Percentiles rank a stretch among this genome's conserved stretches.
Evolutionary conservation across 1,140 invertebrate species (phyloP).

Genomic region (Dendroctonus ponderosae): DNA sequence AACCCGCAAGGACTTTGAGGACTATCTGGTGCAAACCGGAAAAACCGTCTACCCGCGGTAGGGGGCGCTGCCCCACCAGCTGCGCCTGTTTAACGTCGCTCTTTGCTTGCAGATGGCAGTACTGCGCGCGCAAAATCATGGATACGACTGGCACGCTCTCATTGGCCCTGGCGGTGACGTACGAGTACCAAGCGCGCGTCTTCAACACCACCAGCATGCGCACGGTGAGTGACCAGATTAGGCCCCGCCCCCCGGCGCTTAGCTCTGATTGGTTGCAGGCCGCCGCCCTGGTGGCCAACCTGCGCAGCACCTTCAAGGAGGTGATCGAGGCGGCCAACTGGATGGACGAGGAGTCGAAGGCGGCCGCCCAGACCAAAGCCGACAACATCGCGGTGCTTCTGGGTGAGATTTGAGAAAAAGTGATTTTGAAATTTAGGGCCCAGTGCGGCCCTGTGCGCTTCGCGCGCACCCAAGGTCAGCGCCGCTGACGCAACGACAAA

Average conservation of each 20-base stretch:
- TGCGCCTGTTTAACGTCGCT: background rate
- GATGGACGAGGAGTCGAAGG: constrained; percentile 65
- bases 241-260: too few relatives aligned
- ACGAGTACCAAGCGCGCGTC: constrained; percentile 37
- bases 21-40: constrained; percentile 32
- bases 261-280: constrained; percentile 53
- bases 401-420: too few relatives aligned
- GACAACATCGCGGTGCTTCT: constrained; percentile 41
- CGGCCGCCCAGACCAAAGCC: constrained; percentile 38
- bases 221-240: too few relatives aligned
- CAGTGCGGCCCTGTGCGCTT: too few relatives aligned
- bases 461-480: too few relatives aligned
- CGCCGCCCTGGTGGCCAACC: constrained; percentile 72
- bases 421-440: too few relatives aligned
- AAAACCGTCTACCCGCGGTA: constrained; percentile 32
- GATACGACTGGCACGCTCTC: constrained; percentile 37
- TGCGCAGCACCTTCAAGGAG: constrained; percentile 69
- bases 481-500: too few relatives aligned
- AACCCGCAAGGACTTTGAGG: constrained; percentile 36
- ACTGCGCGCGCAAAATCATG: constrained; percentile 45
- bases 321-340: constrained; percentile 68
- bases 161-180: constrained; percentile 43
- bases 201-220: too few relatives aligned
- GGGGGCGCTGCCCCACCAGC: background rate
- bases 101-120: constrained; percentile 38